Evolutionary conservation across 2,113 vertebrate genomes (phyloP).

Genomic region (Pollimyrus isidori): DNA sequence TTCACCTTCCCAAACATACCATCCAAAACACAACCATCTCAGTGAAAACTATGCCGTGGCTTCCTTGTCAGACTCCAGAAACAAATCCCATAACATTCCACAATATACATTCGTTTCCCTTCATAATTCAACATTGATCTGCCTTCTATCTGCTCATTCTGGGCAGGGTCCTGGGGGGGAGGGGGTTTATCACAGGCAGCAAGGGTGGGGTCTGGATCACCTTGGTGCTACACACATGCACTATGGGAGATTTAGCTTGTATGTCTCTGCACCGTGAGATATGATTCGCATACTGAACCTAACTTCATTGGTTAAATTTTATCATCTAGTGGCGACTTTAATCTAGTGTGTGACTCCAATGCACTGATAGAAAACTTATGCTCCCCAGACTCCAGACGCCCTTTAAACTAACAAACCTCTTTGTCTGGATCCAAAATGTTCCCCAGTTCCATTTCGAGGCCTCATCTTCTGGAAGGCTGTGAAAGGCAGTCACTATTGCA

Average conservation of each 20-base stretch:
- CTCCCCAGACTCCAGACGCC: not conserved
- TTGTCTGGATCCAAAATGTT: not conserved
- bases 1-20: not conserved
- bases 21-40: too few relatives aligned
- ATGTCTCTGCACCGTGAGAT: not conserved
- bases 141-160: not conserved
- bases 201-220: not conserved
- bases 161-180: not conserved
- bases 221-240: not conserved
- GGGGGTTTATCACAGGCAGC: not conserved
- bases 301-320: not conserved
- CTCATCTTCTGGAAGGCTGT: not conserved
- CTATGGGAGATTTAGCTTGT: not conserved
- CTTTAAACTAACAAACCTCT: not conserved
- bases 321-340: not conserved
- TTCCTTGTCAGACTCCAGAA: not conserved
- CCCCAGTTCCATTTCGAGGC: not conserved
- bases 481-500: not conserved
- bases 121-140: not conserved
- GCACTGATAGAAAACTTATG: not conserved
- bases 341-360: not conserved
- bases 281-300: not conserved
- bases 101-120: not conserved
- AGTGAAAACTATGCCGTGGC: not conserved
- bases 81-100: not conserved